Conservation (phyloP, 53 echinoderm and acorn worm species). For the Actinopyga echinites region DNA sequence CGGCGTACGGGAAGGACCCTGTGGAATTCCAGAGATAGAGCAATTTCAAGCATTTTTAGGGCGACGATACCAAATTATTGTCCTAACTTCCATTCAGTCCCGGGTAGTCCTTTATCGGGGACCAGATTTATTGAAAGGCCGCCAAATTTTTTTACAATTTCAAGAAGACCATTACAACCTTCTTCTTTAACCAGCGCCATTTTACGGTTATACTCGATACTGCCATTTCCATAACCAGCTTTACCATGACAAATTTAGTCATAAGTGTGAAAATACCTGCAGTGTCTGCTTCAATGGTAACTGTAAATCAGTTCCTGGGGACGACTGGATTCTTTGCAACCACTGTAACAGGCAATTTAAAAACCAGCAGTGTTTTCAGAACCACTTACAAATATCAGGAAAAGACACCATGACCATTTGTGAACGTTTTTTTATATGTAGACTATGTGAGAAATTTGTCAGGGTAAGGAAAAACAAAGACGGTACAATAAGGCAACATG, state of each 20-base stretch:
- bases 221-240: conserved; percentile 51
- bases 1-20: conserved; percentile 4
- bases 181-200: conserved; percentile 32
- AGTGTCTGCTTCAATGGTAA: conserved; percentile 17
- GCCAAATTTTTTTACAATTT: conserved; percentile 25
- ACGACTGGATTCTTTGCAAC: background rate
- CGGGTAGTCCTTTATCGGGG: background rate
- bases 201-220: conserved; percentile 47
- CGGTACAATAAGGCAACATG: background rate
- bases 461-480: conserved; percentile 31
- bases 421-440: conserved; percentile 22
- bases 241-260: conserved; percentile 33
- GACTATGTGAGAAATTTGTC: conserved; percentile 36
- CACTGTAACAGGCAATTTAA: conserved; percentile 63
- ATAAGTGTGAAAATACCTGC: conserved; percentile 43
- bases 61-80: background rate
- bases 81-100: background rate
- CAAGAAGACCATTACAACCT: conserved; percentile 45
- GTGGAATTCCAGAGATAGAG: conserved; percentile 54
- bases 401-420: background rate
- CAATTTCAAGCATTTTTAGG: conserved; percentile 23
- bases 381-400: conserved; percentile 16
- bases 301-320: conserved; percentile 1
- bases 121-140: conserved; percentile 40
- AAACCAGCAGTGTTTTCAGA: conserved; percentile 38